Base-by-base conservation (phyloP, 2,888 invertebrate species). In the Athetis lepigone region DNA sequence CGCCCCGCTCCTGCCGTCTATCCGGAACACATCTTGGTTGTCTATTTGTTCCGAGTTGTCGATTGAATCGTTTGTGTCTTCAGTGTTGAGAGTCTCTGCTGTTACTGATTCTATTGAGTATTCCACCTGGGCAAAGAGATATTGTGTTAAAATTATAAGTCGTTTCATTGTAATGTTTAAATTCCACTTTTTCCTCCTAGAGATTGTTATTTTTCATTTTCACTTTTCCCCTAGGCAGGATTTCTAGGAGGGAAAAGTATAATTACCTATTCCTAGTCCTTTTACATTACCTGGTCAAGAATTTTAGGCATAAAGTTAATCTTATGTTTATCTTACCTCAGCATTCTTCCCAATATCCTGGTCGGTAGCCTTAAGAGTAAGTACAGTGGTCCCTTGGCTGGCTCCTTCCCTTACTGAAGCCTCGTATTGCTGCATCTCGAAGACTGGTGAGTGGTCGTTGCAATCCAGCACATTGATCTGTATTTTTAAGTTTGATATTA, bases 361-460 rank as follows among this genome's bases (percentile, higher is more conserved):
- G 90, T 99, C 99, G 0, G 98, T 98, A 0, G 99, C 99, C 75
- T 98, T 97, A 0, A 99, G 95, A 0, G 98, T 98, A 0, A 98
- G 96, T 0, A 99, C 97, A 0, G 98, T 98, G 0, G 98, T 97
- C 0, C 98, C 98, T 1, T 98, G 96, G 9, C 98, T 97, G 1
- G 98, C 98, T 4, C 98, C 98, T 90, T 99, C 99, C 23, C 98
- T 94, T 0, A 99, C 97, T 13, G 97, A 97, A 0, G 98, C 97
- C 81, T 98, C 98, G 88, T 99, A 99, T 79, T 98, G 97, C 62
- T 97, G 97, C 90, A 98, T 97, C 90, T 99, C 99, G 89, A 99
- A 99, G 5, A 96, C 96, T 0, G 99, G 99, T 19, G 97, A 96
- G 86, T 99, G 99, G 90, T 99, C 99, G 89, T 99, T 99, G 75